phyloP scores from a whole-genome alignment of 2,888 invertebrate species.

The Erynnis tages region DNA sequence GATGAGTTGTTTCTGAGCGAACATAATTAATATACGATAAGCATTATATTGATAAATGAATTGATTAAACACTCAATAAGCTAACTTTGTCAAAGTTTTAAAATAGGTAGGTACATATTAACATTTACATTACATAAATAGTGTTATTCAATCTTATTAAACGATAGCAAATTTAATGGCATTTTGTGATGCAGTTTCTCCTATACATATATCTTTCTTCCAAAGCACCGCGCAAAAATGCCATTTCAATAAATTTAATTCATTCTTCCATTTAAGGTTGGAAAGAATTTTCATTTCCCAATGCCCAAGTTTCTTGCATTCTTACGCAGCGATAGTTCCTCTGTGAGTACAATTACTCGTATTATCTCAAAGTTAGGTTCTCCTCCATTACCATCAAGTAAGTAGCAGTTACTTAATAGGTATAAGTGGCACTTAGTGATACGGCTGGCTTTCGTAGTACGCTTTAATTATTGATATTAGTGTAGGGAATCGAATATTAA shows the following conservation, averaged over 20 bases:
- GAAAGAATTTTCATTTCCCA: conserved; percentile 9
- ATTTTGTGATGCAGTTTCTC: too few relatives aligned
- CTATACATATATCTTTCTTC: neutral
- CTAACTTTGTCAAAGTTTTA: too few relatives aligned
- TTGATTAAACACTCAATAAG: too few relatives aligned
- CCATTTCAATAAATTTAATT: conserved; percentile 8
- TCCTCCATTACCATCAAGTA: conserved; percentile 50
- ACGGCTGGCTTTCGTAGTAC: conserved; percentile 48
- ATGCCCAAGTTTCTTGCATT: conserved; percentile 26
- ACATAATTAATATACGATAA: too few relatives aligned
- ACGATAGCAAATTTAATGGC: too few relatives aligned
- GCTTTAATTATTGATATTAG: conserved; percentile 44
- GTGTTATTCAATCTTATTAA: too few relatives aligned
- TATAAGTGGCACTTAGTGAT: conserved; percentile 62
- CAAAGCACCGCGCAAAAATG: neutral
- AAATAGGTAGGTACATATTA: too few relatives aligned
- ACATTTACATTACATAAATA: too few relatives aligned
- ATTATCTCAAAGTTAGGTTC: conserved; percentile 40
- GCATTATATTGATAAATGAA: too few relatives aligned
- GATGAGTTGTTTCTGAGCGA: too few relatives aligned
- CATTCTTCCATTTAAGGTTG: neutral
- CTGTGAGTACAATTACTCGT: conserved; percentile 51
- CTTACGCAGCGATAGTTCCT: conserved; percentile 40
- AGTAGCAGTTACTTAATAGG: conserved; percentile 61
- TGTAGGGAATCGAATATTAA: conserved; percentile 46